A percentile compares a stretch with the other conserved stretches of the same genome.
Conservation (phyloP, 2,888 invertebrate genomes). For the Drosophila mayaguana region DNA sequence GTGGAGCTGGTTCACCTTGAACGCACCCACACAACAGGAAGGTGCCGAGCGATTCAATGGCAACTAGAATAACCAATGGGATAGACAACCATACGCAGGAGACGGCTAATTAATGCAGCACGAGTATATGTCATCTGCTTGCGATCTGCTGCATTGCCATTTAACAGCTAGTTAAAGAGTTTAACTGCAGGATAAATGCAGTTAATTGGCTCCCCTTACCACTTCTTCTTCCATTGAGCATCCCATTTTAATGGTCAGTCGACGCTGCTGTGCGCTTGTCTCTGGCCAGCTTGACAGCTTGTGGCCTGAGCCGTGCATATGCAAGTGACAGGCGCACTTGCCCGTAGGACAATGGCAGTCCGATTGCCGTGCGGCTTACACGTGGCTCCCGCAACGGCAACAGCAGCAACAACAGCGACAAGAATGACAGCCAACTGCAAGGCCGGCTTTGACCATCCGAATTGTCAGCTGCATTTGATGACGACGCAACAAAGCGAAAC, state of each 20-base stretch:
- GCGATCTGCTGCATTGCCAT: background rate
- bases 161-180: background rate
- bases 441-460: constrained; percentile 16
- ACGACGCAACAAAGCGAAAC: constrained; percentile 32
- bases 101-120: constrained; percentile 2
- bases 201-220: background rate
- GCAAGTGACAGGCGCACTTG: constrained; percentile 21
- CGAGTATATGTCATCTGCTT: background rate
- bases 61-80: background rate
- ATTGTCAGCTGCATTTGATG: constrained; percentile 25
- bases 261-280: constrained; percentile 1
- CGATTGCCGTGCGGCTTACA: constrained; percentile 13
- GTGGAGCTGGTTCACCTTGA: constrained; percentile 10
- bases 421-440: background rate
- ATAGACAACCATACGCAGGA: background rate
- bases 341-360: background rate
- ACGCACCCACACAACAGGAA: background rate
- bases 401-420: constrained; percentile 1
- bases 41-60: background rate
- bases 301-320: constrained; percentile 4
- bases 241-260: background rate
- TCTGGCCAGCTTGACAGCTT: background rate
- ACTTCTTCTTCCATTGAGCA: no score
- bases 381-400: constrained; percentile 11
- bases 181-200: background rate